Evolutionary conservation across 1,140 invertebrate genomes (phyloP), one percentile per base, ranked within the genome.

Genomic region (Brachionus plicatilis): DNA sequence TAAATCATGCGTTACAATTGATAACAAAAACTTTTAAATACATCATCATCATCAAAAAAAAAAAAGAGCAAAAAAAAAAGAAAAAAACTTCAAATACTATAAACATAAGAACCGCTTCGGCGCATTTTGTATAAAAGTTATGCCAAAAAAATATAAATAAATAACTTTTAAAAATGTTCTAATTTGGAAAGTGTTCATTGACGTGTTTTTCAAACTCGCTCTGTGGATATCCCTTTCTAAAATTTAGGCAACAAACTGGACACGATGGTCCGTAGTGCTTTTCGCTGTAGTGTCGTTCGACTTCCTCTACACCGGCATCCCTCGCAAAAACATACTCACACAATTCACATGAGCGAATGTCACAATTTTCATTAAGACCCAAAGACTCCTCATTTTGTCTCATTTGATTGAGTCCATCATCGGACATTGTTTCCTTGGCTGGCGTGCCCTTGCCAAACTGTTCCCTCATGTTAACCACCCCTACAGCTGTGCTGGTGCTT

Each of bases 171-270:
- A 47, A 17, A 56, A 37, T 37, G 33, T 56, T 78, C 29, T 75
- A 78, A 27, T 78, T 78, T 6, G 75, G n/a, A 68, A 82, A 82
- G 20, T 82, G 79, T 43, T 47, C 20, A 60, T 82, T 60, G 20
- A 82, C 79, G 56, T 82, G 79, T 12, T 60, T 68, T 45, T 82
- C 79, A 68, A 65, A 82, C 17, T 82, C 79, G 8, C 41, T 60
- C 56, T 82, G 79, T 45, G 79, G 79, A 45, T 82, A 82, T 2
- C 79, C 79, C 41, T 82, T 65, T 65, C 53, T 82, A 65, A 82
- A 82, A 9, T 20, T 45, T 1, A 82, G 17, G 45, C 17, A 65
- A 47, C 79, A 82, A 82, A 82, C 43, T 14, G 79, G 79, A 82
- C 79, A 82, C 6, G 53, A 41, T 60, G 79, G 79, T n/a, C 79